Percentiles rank a stretch among this genome's conserved stretches.
Evolutionary conservation across 2,113 vertebrate species (phyloP).

Genomic region (Alligator sinensis): DNA sequence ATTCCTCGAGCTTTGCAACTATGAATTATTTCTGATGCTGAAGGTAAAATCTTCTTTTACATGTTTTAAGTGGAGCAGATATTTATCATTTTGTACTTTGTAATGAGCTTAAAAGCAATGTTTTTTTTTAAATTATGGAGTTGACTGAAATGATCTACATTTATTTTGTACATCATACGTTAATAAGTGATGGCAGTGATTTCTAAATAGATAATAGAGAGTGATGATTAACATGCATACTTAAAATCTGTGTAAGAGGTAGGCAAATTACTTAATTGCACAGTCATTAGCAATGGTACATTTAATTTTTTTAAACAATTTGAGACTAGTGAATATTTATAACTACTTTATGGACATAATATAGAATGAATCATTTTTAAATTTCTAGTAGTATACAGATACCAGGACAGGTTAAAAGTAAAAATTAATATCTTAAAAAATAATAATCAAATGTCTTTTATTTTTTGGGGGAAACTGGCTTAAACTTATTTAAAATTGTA

Average conservation of each 20-base stretch:
- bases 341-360: conserved; percentile 24
- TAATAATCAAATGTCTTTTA: background rate
- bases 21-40: conserved; percentile 50
- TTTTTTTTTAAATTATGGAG: conserved; percentile 47
- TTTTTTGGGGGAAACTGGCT: background rate
- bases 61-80: conserved; percentile 57
- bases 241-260: background rate
- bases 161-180: conserved; percentile 64
- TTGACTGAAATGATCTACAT: conserved; percentile 70
- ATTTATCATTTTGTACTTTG: conserved; percentile 34
- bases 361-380: conserved; percentile 6
- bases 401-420: background rate
- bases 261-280: conserved; percentile 62
- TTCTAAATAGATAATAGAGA: conserved; percentile 66
- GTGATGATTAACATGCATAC: background rate
- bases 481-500: background rate
- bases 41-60: conserved; percentile 34
- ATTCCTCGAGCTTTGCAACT: conserved; percentile 43
- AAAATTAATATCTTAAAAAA: background rate
- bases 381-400: conserved; percentile 1
- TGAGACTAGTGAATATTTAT: conserved; percentile 24
- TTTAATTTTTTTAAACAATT: conserved; percentile 42
- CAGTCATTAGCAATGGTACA: conserved; percentile 42
- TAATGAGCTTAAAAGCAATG: conserved; percentile 47
- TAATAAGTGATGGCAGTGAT: conserved; percentile 59